phyloP scores from a whole-genome alignment of 2,888 invertebrate genomes.

The Calephelis perditalis region DNA sequence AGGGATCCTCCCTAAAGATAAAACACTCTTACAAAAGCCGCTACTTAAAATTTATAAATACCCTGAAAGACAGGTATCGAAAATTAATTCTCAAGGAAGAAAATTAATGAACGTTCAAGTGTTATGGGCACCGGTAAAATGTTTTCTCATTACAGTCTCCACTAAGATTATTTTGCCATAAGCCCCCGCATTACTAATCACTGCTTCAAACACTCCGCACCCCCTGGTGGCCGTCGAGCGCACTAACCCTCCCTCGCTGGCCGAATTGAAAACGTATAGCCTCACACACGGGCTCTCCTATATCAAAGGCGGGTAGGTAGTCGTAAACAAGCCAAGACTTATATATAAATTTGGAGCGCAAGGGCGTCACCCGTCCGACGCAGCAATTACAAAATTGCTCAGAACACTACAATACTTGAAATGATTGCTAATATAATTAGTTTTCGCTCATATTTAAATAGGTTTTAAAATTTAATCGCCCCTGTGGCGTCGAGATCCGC shows the following conservation, averaged over 20 bases:
- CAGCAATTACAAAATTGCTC: slow-evolving; percentile 22
- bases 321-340: slow-evolving; percentile 44
- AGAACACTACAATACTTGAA: slow-evolving; percentile 10
- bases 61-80: background rate
- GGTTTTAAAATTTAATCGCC: no score
- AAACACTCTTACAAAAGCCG: no score
- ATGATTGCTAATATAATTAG: slow-evolving; percentile 12
- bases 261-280: slow-evolving; percentile 58
- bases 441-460: slow-evolving; percentile 3
- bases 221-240: slow-evolving; percentile 42
- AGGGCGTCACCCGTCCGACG: slow-evolving; percentile 27
- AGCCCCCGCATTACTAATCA: slow-evolving; percentile 61
- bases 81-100: background rate
- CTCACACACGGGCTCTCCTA: slow-evolving; percentile 35
- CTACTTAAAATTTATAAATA: no score
- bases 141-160: slow-evolving; percentile 62
- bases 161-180: slow-evolving; percentile 63
- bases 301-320: slow-evolving; percentile 38
- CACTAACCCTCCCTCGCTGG: slow-evolving; percentile 42
- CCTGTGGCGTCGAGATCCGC: no score
- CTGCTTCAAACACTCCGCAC: slow-evolving; percentile 52
- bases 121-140: slow-evolving; percentile 41
- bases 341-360: slow-evolving; percentile 33
- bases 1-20: no score
- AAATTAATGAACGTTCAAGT: slow-evolving; percentile 44